These are phyloP conservation scores for Drosophila nr. perissopoda DNA, from an alignment of 2,888 invertebrate species.

Conservation along the genomic window DNA sequence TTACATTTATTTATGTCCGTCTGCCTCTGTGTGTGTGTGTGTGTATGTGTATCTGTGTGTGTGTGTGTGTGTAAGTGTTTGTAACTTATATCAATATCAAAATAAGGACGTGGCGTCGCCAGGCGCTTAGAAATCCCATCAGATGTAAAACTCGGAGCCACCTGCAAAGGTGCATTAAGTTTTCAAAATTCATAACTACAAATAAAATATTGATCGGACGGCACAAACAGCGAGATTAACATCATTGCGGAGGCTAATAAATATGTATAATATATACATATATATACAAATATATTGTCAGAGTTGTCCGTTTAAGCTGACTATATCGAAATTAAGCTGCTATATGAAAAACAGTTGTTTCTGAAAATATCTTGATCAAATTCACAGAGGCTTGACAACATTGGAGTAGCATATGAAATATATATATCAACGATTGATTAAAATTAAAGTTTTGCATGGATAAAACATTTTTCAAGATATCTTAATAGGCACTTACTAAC, in stretches of 20 bases:
- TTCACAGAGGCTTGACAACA: not conserved
- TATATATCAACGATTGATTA: not conserved
- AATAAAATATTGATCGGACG: conserved; percentile 26
- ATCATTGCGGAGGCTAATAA: not conserved
- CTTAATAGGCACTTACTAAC: not conserved
- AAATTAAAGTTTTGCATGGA: not conserved
- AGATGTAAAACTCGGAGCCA: conserved; percentile 77
- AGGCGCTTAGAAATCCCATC: conserved; percentile 31
- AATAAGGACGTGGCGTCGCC: conserved; percentile 12
- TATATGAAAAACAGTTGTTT: not conserved
- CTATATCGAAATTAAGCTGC: not conserved
- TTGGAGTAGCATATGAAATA: not conserved
- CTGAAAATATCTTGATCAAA: not conserved
- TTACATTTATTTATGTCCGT: conserved; percentile 28
- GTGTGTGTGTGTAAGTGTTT: not conserved
- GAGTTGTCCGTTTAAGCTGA: not conserved
- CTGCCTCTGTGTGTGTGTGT: conserved; percentile 24
- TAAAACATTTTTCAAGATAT: not conserved
- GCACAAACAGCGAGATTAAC: conserved; percentile 41
- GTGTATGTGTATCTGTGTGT: not conserved
- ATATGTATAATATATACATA: not conserved
- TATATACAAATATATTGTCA: not conserved
- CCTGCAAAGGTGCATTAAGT: conserved; percentile 58
- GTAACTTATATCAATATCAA: conserved; percentile 8
- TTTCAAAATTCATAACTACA: conserved; percentile 8